Base-by-base conservation (phyloP, 2,797 vertebrate genomes). In the Hydrolagus colliei region DNA sequence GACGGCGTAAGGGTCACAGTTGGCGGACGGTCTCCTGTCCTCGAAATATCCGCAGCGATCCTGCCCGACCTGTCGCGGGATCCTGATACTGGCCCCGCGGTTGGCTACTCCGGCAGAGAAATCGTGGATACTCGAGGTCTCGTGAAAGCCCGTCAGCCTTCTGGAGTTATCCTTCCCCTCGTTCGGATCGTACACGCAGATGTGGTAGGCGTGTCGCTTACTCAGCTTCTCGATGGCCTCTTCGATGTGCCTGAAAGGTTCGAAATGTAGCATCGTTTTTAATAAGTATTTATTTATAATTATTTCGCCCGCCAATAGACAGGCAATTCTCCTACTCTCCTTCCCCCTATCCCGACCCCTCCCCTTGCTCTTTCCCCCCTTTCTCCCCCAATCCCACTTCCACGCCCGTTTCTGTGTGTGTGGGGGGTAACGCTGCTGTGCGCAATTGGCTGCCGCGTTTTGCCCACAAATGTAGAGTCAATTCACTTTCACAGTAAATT, bases 1-100 rank as follows among this genome's bases (percentile, higher is more conserved):
- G 85, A 97, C 96, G 0, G 90, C 72, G 1, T 98, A 97, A 0
- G 97, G 96, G 90, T 98, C 95, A 0, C 97, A 98, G 92, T 97
- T 98, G 72, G 96, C 94, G 0, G 96, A 89, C 0, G 96, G 96
- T 4, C 96, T 92, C 16, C 96, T 94, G 88, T 98, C 96, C 89
- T 97, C 96, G 0, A 97, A 96, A 93, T 97, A 97, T 4, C 96
- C 96, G 0, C 0, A 91, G 75, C 90, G 91, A 0, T 96, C 93
- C 18, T 94, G 91, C 76, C 89, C 93, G 0, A 97, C 95, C 87
- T 95, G 94, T 12, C 94, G 95, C 0, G 97, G 96, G 89, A 98
- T 96, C 32, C 96, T 94, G 90, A 97, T 92, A 89, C 96, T 97
- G 88, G 94, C 92, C 0, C 91, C 91, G 0, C 96, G 92, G 92